phyloP scores from a whole-genome alignment of 2,113 vertebrate species.

The Parus major region DNA sequence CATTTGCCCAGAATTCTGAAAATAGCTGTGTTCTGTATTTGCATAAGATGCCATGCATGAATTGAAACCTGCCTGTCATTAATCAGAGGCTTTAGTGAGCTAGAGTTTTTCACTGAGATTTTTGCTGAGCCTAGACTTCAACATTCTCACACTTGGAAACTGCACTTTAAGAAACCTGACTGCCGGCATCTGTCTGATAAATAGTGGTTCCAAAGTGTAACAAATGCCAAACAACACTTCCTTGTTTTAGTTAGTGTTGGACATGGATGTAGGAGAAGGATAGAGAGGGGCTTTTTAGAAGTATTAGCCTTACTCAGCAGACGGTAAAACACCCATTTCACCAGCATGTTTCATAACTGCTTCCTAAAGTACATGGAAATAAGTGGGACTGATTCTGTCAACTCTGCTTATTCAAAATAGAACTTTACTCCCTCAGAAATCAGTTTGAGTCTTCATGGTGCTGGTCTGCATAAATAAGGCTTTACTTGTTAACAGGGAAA shows the following conservation, averaged over 20 bases:
- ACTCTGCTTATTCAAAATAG: neutral
- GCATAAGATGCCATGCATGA: neutral
- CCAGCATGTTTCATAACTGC: neutral
- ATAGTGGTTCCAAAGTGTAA: neutral
- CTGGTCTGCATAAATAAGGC: neutral
- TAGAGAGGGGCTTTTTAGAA: neutral
- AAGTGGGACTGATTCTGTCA: neutral
- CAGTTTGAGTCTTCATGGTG: neutral
- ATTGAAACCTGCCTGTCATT: slow-evolving; percentile 23
- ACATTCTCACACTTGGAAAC: neutral
- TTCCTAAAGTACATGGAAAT: neutral
- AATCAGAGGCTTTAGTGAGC: slow-evolving; percentile 9
- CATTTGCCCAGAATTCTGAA: neutral
- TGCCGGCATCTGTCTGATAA: neutral
- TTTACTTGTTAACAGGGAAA: neutral
- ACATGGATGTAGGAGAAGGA: neutral
- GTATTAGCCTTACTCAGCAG: neutral
- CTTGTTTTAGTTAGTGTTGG: neutral
- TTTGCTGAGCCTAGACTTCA: slow-evolving; percentile 8
- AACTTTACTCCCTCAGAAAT: neutral
- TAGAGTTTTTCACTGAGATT: neutral
- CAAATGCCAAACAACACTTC: slow-evolving; percentile 20
- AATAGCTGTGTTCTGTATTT: neutral
- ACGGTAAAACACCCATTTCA: neutral
- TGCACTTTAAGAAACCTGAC: neutral